Conservation (phyloP, 2,797 vertebrate genomes). For the Pristis pectinata region DNA sequence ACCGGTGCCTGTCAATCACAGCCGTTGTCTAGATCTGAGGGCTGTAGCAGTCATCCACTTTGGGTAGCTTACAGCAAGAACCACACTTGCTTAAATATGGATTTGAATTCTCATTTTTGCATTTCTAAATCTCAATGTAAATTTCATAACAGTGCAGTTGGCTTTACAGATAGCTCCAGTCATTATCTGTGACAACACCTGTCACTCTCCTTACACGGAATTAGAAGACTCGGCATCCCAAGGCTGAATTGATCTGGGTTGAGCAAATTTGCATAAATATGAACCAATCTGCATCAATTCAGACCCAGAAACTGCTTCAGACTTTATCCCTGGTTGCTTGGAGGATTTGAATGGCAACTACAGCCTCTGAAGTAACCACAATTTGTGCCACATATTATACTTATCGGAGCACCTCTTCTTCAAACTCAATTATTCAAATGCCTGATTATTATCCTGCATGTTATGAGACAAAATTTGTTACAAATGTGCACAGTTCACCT, state of each 20-base stretch:
- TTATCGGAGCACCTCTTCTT: background rate
- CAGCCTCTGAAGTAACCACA: slow-evolving; percentile 25
- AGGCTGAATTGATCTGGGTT: slow-evolving; percentile 28
- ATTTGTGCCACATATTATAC: slow-evolving; percentile 24
- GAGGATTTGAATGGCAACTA: slow-evolving; percentile 20
- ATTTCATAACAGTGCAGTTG: slow-evolving; percentile 19
- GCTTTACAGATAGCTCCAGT: slow-evolving; percentile 24
- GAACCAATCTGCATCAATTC: slow-evolving; percentile 25
- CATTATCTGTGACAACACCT: slow-evolving; percentile 35
- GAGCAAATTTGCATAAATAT: slow-evolving; percentile 34
- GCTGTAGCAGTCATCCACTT: background rate
- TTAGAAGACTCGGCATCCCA: slow-evolving; percentile 28
- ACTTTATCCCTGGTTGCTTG: slow-evolving; percentile 24
- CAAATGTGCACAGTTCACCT: background rate
- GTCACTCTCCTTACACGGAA: slow-evolving; percentile 28
- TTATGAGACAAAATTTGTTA: background rate
- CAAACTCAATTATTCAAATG: slow-evolving; percentile 23
- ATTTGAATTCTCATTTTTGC: slow-evolving; percentile 25
- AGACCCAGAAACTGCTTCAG: background rate
- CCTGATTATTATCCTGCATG: background rate
- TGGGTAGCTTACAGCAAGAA: background rate
- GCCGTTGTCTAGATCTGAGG: background rate
- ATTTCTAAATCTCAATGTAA: slow-evolving; percentile 24
- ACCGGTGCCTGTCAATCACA: background rate
- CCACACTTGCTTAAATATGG: slow-evolving; percentile 21